Conservation (phyloP, 2,888 invertebrate species). For the Temnothorax rugatulus region DNA sequence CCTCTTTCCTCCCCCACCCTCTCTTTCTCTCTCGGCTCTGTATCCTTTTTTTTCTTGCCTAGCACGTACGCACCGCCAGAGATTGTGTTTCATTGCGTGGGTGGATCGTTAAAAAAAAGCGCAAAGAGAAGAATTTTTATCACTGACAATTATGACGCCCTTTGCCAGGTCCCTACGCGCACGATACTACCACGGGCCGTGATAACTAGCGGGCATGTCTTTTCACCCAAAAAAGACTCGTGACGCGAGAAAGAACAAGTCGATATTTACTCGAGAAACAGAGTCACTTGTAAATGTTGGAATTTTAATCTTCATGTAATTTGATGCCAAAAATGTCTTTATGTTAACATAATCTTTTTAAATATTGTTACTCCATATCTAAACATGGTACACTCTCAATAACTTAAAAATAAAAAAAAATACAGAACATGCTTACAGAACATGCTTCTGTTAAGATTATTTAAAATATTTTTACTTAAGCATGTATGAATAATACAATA, state of each 20-base stretch:
- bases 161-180: conserved; percentile 69
- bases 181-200: conserved; percentile 9
- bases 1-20: background rate
- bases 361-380: background rate
- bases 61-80: conserved; percentile 37
- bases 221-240: background rate
- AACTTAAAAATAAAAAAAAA: background rate
- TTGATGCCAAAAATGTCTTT: background rate
- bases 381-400: background rate
- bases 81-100: conserved; percentile 57
- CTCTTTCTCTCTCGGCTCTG: background rate
- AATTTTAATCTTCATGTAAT: background rate
- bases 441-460: background rate
- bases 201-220: conserved; percentile 43
- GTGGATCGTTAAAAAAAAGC: conserved; percentile 59
- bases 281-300: background rate
- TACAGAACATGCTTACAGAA: too few relatives aligned
- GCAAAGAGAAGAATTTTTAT: conserved; percentile 73
- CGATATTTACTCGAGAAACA: conserved; percentile 5
- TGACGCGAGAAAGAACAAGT: background rate
- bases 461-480: background rate
- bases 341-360: background rate
- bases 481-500: background rate
- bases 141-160: conserved; percentile 78
- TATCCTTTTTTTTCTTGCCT: conserved; percentile 18